A percentile compares a stretch with the other conserved stretches of the same genome.
These are phyloP conservation scores for Buathra laborator DNA, from an alignment of 2,888 invertebrate genomes.

Conservation along the genomic window DNA sequence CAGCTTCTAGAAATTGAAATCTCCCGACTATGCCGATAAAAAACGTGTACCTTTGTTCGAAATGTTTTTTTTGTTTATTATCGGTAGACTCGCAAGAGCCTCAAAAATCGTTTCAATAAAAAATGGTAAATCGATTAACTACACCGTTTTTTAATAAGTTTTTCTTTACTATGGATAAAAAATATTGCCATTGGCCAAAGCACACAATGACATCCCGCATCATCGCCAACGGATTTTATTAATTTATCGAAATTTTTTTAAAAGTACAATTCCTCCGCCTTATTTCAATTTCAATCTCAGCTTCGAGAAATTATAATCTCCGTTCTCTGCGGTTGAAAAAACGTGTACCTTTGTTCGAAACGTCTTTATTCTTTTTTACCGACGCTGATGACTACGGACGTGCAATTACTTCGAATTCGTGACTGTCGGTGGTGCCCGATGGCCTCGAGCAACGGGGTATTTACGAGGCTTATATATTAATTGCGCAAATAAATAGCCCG, in stretches of 20 bases:
- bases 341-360: neutral
- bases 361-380: conserved; percentile 71
- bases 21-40: neutral
- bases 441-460: conserved; percentile 77
- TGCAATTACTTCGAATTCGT: conserved; percentile 81
- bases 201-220: too few species aligned
- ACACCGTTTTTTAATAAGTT: too few species aligned
- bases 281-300: neutral
- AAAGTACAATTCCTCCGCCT: neutral
- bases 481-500: conserved; percentile 84
- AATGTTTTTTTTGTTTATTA: conserved; percentile 65
- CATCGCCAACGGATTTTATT: too few species aligned
- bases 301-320: neutral
- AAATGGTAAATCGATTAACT: too few species aligned
- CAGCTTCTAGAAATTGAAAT: neutral
- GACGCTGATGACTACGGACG: conserved; percentile 79
- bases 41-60: neutral
- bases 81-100: conserved; percentile 67
- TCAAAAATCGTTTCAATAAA: too few species aligned
- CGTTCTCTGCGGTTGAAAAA: neutral
- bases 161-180: too few species aligned
- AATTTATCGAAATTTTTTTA: too few species aligned
- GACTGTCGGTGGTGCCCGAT: conserved; percentile 70
- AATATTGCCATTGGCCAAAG: too few species aligned
- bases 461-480: conserved; percentile 85